Evolutionary conservation across 2,888 invertebrate species (phyloP).

Genomic region (Ceratothoa steindachneri): DNA sequence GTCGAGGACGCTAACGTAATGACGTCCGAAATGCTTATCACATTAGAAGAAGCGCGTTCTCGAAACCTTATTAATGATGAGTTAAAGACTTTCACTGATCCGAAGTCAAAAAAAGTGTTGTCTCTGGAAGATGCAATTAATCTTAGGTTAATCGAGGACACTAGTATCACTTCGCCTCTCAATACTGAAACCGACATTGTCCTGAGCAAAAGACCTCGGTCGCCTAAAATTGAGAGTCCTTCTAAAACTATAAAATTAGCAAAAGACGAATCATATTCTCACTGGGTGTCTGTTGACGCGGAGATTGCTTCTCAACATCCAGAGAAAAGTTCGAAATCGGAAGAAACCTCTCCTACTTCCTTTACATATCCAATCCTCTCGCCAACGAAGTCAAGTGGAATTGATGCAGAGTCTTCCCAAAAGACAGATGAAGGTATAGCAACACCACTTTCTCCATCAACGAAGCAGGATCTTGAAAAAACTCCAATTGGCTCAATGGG

Average conservation of each 20-base stretch:
- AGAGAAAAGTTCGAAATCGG: background rate
- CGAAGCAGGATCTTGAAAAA: background rate
- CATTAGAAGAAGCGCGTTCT: constrained; percentile 72
- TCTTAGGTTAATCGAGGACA: constrained; percentile 53
- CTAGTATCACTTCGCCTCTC: constrained; percentile 11
- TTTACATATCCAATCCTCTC: constrained; percentile 2
- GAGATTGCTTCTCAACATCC: background rate
- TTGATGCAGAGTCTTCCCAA: constrained; percentile 35
- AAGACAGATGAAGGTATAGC: constrained; percentile 35
- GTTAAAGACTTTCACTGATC: constrained; percentile 65
- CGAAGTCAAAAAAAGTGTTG: constrained; percentile 53
- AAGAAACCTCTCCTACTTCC: background rate
- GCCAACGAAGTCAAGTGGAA: constrained; percentile 38
- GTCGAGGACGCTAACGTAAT: constrained; percentile 63
- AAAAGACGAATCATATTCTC: no score
- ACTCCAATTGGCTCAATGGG: constrained; percentile 24
- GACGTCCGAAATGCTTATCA: constrained; percentile 59
- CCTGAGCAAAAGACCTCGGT: background rate
- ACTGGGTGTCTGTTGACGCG: background rate
- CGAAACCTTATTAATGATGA: constrained; percentile 75
- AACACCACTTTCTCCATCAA: background rate
- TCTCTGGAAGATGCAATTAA: constrained; percentile 57
- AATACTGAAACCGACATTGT: background rate
- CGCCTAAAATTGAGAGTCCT: background rate
- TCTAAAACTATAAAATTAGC: background rate